Conservation (phyloP, 2,888 invertebrate genomes). For the Theretra japonica region DNA sequence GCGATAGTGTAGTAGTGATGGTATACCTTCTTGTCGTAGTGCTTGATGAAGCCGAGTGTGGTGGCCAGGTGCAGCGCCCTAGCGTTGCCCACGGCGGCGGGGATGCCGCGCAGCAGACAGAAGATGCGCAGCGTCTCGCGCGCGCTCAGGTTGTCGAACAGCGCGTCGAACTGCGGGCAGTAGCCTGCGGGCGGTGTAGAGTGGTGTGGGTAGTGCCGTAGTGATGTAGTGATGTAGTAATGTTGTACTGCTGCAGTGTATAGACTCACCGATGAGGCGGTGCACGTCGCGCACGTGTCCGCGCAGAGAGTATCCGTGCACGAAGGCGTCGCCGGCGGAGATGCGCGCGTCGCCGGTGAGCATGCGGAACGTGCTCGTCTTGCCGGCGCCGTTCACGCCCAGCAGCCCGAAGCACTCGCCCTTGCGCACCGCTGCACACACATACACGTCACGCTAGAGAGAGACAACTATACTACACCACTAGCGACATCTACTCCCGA, state of each 20-base stretch:
- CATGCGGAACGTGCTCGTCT: slow-evolving; percentile 95
- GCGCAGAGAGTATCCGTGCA: slow-evolving; percentile 84
- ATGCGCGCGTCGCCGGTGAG: slow-evolving; percentile 91
- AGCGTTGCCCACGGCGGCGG: slow-evolving; percentile 69
- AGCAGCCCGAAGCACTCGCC: slow-evolving; percentile 93
- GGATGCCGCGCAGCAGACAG: slow-evolving; percentile 87
- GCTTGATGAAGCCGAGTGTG: slow-evolving; percentile 84
- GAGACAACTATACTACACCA: no score
- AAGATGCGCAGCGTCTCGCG: slow-evolving; percentile 88
- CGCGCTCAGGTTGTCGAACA: slow-evolving; percentile 89
- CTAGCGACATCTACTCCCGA: neutral
- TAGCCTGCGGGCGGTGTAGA: slow-evolving; percentile 90
- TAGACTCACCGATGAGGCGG: slow-evolving; percentile 79
- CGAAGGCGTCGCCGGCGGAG: slow-evolving; percentile 88
- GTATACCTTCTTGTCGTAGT: slow-evolving; percentile 84
- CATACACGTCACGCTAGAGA: neutral
- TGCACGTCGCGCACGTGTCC: slow-evolving; percentile 85
- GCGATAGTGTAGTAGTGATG: no score
- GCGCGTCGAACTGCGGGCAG: slow-evolving; percentile 91
- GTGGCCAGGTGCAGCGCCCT: slow-evolving; percentile 79
- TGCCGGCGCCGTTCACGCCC: slow-evolving; percentile 95
- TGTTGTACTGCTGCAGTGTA: neutral
- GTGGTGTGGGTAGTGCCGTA: slow-evolving; percentile 49
- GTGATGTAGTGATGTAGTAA: neutral
- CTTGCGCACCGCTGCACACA: slow-evolving; percentile 84